Base-by-base conservation (phyloP, 2,797 vertebrate species). In the Crax fasciolata region DNA sequence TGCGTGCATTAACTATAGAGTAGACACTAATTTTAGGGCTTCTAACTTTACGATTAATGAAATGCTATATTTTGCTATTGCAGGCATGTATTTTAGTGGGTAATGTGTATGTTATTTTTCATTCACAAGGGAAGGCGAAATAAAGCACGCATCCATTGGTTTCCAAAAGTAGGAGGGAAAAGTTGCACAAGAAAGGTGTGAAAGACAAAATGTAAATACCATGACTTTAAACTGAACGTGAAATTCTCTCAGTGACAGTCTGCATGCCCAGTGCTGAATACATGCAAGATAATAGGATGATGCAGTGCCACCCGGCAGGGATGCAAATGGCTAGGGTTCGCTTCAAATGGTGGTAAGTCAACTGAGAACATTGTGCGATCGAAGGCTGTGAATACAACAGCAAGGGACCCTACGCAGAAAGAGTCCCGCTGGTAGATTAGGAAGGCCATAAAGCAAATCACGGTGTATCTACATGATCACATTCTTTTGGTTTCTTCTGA, bases 91-190 rank as follows among this genome's bases (percentile, higher is more conserved):
- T 55, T 68, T 48, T 15, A 21, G 30, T 16, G 19, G 19, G 32
- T 38, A n/a, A 25, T 0, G 3, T 35, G 19, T 6, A 1, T 16
- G 19, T 2, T 46, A 0, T 14, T 13, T 39, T 91, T 73, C 10
- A 13, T 76, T 62, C 39, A 32, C 8, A 43, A n/a, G 28, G 11
- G 38, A 44, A 43, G 16, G 71, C 30, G 51, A 41, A 82, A 43
- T 71, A 46, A 65, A 25, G 8, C 18, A n/a, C 9, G 44, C 35
- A 44, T 6, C n/a, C 32, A 11, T 10, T 54, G 19, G 6, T 17
- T 89, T 66, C 83, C n/a, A 25, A 38, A 1, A 19, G 5, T 2
- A 13, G 28, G 43, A 43, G 61, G 35, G 28, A 61, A 73, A 70
- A 21, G 32, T 16, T 38, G 9, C 9, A 9, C 30, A 15, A 9